Evolutionary conservation across 2,113 vertebrate genomes (phyloP), one percentile per base, ranked within the genome.

Genomic region (Trachemys scripta): DNA sequence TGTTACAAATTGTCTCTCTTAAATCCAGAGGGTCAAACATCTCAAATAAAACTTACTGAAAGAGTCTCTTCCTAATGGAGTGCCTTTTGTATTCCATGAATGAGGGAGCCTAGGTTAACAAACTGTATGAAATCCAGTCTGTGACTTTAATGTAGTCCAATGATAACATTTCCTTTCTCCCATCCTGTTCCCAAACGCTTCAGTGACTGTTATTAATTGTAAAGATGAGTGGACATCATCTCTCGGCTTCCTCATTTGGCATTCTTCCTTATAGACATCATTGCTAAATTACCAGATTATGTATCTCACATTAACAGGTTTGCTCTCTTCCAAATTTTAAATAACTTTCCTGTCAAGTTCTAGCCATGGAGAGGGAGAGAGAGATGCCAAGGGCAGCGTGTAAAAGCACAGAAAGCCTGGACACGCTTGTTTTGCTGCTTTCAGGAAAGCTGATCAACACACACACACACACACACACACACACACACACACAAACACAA

Each of bases 231-330:
- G 98, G 98, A 98, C 98, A 98, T 97, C 98, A 98, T 98, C 98
- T 97, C 96, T 96, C 97, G 75, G 96, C 98, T 98, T 98, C 98
- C 98, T 98, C 98, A 98, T 98, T 98, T 98, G 98, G 98, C 98
- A 97, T 96, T 93, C 96, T 95, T 98, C 97, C 98, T 97, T 90
- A 96, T 93, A 97, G 97, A 98, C 94, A 98, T 98, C 98, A 97
- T 90, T 90, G 98, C 97, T 98, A 98, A 98, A 98, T 98, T 97
- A 98, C 96, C 97, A 98, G 98, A 98, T 98, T 98, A 98, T 98
- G 98, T 97, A 98, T 98, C 97, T 98, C 97, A 5, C 97, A 98
- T 98, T 98, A 98, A 98, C 92, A 49, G 96, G 96, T 98, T 98
- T 95, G 96, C 97, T 98, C 97, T 94, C 97, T 98, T 98, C 97